Conservation (phyloP, 2,888 invertebrate genomes). For the Xestoiulus laeticollis region DNA sequence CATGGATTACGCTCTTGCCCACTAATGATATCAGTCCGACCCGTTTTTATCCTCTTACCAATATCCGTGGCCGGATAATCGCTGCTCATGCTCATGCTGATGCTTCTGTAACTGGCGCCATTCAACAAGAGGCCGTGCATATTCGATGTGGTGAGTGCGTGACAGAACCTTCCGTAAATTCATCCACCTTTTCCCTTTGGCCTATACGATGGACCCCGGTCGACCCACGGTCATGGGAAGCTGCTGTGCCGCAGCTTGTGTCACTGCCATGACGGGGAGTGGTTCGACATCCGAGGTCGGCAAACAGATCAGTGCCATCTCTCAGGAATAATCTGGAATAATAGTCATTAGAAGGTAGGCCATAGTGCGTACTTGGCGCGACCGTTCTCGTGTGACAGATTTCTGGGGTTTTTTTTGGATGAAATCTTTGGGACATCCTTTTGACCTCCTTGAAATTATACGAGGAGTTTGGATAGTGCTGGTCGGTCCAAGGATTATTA, state of each 20-base stretch:
- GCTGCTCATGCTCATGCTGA: not conserved
- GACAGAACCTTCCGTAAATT: too few species aligned
- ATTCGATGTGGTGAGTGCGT: not conserved
- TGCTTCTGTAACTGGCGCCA: too few species aligned
- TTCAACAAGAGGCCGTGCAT: not conserved
- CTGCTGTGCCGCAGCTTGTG: not conserved
- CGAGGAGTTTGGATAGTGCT: too few species aligned
- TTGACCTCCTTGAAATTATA: not conserved
- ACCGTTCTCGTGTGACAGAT: too few species aligned
- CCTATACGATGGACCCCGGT: not conserved
- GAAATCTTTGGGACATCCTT: not conserved
- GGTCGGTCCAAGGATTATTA: too few species aligned
- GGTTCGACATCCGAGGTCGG: not conserved
- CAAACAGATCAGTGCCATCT: not conserved
- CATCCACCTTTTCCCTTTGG: not conserved
- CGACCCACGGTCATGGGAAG: not conserved
- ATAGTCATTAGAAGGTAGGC: not conserved
- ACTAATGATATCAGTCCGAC: not conserved
- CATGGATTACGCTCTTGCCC: slow-evolving; percentile 11
- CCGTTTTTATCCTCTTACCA: not conserved
- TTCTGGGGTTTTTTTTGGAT: too few species aligned
- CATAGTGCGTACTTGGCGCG: not conserved
- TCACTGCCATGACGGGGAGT: not conserved
- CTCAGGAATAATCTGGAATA: not conserved
- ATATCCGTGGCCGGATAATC: not conserved